Evolutionary conservation across 2,888 invertebrate species (phyloP).

Genomic region (Hemicrepidius hirtus): DNA sequence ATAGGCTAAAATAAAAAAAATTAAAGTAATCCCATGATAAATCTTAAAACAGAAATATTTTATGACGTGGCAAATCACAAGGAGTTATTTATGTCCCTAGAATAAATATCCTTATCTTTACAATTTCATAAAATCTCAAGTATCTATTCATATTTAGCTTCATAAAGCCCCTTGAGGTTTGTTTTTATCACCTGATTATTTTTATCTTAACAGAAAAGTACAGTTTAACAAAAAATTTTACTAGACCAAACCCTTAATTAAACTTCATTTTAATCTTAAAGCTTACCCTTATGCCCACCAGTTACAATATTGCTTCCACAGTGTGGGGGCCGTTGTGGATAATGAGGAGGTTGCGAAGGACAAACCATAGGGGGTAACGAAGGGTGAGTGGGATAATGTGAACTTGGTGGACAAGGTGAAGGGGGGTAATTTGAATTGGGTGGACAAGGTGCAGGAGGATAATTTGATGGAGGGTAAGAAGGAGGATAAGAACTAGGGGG

Average conservation of each 20-base stretch:
- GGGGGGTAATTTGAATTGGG: not conserved
- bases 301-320: constrained; percentile 29
- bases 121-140: constrained; percentile 3
- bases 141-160: not conserved
- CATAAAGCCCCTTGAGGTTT: not conserved
- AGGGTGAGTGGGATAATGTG: constrained; percentile 16
- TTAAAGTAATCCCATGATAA: too few species aligned
- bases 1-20: constrained; percentile 60
- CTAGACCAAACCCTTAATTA: not conserved
- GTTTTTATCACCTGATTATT: not conserved
- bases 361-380: not conserved
- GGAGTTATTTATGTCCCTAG: not conserved
- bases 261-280: constrained; percentile 4
- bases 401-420: too few species aligned
- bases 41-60: too few species aligned
- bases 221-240: not conserved
- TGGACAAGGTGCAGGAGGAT: constrained; percentile 18
- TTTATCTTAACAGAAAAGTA: not conserved
- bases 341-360: not conserved
- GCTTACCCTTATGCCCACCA: constrained; percentile 48
- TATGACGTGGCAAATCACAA: not conserved
- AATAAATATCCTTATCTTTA: constrained; percentile 2
- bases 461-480: constrained; percentile 28
- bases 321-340: constrained; percentile 14
- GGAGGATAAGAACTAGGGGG: constrained; percentile 34